phyloP scores from a whole-genome alignment of 35 echinoderm and acorn worm species.

The Ophiothrix spiculata region DNA sequence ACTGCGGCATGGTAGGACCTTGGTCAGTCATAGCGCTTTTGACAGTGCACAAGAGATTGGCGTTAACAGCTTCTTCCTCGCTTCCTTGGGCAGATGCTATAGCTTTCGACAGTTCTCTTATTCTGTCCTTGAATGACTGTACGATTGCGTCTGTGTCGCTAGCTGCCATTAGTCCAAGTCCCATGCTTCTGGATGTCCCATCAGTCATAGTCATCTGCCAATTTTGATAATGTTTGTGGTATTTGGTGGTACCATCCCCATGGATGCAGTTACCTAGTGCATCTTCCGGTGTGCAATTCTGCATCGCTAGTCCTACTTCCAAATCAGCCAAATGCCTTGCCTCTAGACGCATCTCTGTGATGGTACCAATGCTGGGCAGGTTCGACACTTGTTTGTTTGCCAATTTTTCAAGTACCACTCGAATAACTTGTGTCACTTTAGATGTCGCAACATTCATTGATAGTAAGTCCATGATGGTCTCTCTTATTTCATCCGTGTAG shows the following conservation, averaged over 20 bases:
- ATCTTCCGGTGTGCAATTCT: neutral
- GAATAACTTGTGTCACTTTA: slow-evolving; percentile 22
- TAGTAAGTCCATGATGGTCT: slow-evolving; percentile 31
- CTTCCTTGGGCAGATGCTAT: neutral
- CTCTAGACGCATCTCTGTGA: neutral
- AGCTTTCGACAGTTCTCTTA: slow-evolving; percentile 13
- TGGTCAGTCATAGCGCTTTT: slow-evolving; percentile 51
- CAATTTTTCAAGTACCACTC: slow-evolving; percentile 33
- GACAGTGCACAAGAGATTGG: neutral
- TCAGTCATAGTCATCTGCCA: slow-evolving; percentile 57
- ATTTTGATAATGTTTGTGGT: slow-evolving; percentile 53
- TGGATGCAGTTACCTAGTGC: slow-evolving; percentile 53
- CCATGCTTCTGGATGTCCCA: slow-evolving; percentile 37
- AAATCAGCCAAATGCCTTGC: slow-evolving; percentile 38
- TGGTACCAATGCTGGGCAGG: neutral
- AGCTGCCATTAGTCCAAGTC: neutral
- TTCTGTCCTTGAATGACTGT: slow-evolving; percentile 2
- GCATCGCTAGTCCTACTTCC: slow-evolving; percentile 37
- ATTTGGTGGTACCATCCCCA: slow-evolving; percentile 66
- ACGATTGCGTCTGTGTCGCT: slow-evolving; percentile 27
- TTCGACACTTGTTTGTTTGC: neutral
- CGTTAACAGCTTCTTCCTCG: neutral
- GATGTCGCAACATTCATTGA: slow-evolving; percentile 22
- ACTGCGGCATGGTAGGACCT: slow-evolving; percentile 54
- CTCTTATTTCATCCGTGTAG: slow-evolving; percentile 32